Base-by-base conservation (phyloP, 2,113 vertebrate species). In the Tamias sibiricus region DNA sequence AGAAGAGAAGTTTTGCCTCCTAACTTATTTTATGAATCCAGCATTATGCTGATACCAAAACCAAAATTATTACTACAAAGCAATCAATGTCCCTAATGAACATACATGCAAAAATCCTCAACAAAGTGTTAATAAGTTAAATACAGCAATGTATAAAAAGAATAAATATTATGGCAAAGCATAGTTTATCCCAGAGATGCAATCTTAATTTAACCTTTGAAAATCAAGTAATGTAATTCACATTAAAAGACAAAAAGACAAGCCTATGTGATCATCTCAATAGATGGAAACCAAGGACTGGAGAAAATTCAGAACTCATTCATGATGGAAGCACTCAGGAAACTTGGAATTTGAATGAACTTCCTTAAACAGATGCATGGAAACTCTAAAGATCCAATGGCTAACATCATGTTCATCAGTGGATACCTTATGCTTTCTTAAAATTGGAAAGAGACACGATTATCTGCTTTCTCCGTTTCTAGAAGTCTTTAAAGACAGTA, bases 141-240 rank as follows among this genome's bases (percentile, higher is more conserved):
- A 82, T 59, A 16, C 4, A 35, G 32, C 77, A 37, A 76, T 17
- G n/a, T 62, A 32, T 8, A 71, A 44, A 72, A 68, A 89, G 10
- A 87, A 42, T 59, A 75, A 72, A 47, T 22, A 77, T 19, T 13
- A 85, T 40, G 92, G 54, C 8, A 81, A 85, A 92, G 71, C 49
- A 13, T 9, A 54, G 1, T 93, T 77, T 95, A 47, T 74, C 22
- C 16, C 47, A 72, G n/a, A 69, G 82, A 68, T 74, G 24, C 37
- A 91, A 87, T 40, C 79, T 37, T 93, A 59, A 59, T 35, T 92
- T 90, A 83, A 75, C n/a, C 20, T 95, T 75, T 79, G 68, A 87
- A 88, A 91, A 88, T 76, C 20, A 84, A 84, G 40, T 71, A 81
- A 47, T 80, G 40, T 90, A 44, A 90, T 90, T 83, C 44, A 77